Evolutionary conservation across 2,888 invertebrate species (phyloP).

Genomic region (Tortrix viridana): DNA sequence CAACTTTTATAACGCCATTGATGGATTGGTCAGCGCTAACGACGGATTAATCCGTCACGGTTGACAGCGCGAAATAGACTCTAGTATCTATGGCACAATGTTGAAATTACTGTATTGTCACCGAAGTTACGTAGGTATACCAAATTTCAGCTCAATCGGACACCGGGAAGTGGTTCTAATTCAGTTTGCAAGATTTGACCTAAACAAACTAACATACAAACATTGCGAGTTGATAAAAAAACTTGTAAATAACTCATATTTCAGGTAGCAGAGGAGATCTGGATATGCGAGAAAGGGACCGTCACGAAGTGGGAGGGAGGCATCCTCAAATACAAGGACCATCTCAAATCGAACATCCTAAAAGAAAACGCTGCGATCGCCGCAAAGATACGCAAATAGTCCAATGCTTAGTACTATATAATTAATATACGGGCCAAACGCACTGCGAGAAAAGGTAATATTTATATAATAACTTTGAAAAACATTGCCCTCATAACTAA

Average conservation of each 20-base stretch:
- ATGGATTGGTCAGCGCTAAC: too few relatives aligned
- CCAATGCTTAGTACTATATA: slow-evolving; percentile 40
- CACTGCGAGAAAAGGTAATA: slow-evolving; percentile 18
- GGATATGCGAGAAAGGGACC: slow-evolving; percentile 98
- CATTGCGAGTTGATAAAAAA: too few relatives aligned
- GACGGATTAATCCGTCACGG: too few relatives aligned
- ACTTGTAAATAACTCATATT: too few relatives aligned
- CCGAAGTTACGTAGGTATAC: too few relatives aligned
- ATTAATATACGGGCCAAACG: slow-evolving; percentile 10
- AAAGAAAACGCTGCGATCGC: slow-evolving; percentile 87
- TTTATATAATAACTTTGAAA: not conserved
- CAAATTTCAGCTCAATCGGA: too few relatives aligned
- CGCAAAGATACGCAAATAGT: slow-evolving; percentile 76
- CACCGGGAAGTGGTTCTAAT: too few relatives aligned
- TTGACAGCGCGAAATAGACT: too few relatives aligned
- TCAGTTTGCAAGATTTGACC: too few relatives aligned
- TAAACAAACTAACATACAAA: too few relatives aligned
- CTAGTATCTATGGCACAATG: too few relatives aligned
- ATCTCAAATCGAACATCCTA: slow-evolving; percentile 93
- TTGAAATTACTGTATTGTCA: too few relatives aligned
- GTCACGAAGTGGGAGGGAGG: slow-evolving; percentile 99
- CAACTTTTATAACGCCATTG: not conserved
- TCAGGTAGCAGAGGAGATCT: slow-evolving; percentile 99
- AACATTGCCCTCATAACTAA: not conserved
- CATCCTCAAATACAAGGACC: slow-evolving; percentile 98